Evolutionary conservation across 2,113 vertebrate genomes (phyloP).

Genomic region (Leucopsar rothschildi): DNA sequence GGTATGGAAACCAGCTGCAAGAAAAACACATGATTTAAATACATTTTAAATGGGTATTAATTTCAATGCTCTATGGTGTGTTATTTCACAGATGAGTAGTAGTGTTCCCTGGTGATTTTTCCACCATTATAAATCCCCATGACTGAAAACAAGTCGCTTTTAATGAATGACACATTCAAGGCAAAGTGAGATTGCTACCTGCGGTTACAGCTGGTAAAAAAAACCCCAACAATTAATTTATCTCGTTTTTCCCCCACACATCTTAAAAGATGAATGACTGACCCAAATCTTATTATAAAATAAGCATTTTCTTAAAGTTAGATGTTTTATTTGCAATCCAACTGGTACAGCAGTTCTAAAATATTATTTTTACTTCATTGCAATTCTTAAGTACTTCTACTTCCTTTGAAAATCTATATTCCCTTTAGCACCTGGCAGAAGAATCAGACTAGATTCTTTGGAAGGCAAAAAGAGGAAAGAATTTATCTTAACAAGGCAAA

Average conservation of each 20-base stretch:
- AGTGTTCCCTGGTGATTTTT: slow-evolving; percentile 35
- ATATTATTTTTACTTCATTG: not conserved
- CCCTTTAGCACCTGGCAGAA: not conserved
- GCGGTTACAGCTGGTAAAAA: slow-evolving; percentile 33
- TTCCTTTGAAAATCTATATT: not conserved
- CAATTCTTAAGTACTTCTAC: not conserved
- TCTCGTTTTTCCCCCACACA: not conserved
- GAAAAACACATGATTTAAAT: not conserved
- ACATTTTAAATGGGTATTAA: not conserved
- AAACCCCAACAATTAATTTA: slow-evolving; percentile 12
- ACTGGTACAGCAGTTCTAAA: not conserved
- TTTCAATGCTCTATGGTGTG: not conserved
- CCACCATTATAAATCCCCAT: not conserved
- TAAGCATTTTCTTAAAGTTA: not conserved
- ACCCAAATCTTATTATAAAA: slow-evolving; percentile 7
- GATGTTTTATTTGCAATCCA: not conserved
- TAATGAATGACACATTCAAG: slow-evolving; percentile 60
- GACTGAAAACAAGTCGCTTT: slow-evolving; percentile 56
- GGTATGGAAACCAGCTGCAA: not conserved
- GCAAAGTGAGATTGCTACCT: slow-evolving; percentile 38
- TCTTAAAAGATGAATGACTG: slow-evolving; percentile 19
- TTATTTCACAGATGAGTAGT: not conserved
- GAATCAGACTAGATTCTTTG: not conserved
- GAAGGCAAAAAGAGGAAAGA: not conserved
- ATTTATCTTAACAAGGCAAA: not conserved